Evolutionary conservation across 2,113 vertebrate genomes (phyloP).

Genomic region (Setophaga coronata): DNA sequence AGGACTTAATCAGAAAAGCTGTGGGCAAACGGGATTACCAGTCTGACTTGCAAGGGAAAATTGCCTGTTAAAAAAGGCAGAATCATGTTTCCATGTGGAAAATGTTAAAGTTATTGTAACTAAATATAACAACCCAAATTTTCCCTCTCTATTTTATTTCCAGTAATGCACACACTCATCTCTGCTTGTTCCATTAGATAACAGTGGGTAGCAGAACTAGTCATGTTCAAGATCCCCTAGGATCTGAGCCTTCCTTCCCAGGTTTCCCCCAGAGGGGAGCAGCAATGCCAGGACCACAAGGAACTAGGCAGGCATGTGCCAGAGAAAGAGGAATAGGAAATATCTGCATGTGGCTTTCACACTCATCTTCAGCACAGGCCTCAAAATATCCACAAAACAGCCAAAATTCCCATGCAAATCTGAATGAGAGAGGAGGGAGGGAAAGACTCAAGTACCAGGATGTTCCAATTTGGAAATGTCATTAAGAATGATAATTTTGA

Average conservation of each 20-base stretch:
- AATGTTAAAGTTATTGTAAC: neutral
- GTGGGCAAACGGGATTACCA: neutral
- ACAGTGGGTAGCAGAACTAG: neutral
- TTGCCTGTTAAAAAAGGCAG: neutral
- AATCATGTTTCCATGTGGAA: neutral
- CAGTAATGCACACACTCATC: neutral
- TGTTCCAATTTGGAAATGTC: neutral
- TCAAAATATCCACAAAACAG: neutral
- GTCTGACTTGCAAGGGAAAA: neutral
- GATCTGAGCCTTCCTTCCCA: neutral
- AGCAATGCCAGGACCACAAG: neutral
- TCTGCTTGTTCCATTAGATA: neutral
- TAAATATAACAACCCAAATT: neutral
- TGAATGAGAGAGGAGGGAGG: rapidly evolving
- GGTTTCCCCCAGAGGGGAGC: neutral
- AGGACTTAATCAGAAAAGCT: neutral
- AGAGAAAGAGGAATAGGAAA: neutral
- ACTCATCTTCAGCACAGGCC: neutral
- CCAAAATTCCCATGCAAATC: neutral
- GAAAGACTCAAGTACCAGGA: neutral
- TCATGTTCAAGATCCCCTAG: neutral
- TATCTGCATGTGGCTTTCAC: neutral
- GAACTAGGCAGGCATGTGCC: neutral
- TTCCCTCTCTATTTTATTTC: neutral
- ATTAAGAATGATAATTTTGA: neutral